phyloP scores from a whole-genome alignment of 2,888 invertebrate species.

The Meghimatium bilineatum region DNA sequence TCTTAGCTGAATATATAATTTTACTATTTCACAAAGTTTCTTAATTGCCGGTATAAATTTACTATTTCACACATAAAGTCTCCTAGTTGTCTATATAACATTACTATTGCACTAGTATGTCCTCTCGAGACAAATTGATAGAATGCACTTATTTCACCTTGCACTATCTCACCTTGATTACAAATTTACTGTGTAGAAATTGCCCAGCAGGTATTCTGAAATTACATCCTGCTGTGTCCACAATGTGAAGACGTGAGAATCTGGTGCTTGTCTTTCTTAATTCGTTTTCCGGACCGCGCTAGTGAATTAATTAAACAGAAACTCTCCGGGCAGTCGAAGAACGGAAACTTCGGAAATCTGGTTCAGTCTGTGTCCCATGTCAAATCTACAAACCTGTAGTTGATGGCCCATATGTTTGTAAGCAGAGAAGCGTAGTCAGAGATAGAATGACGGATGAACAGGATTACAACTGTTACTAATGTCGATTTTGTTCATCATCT shows the following conservation, averaged over 20 bases:
- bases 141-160: not conserved
- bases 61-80: no score
- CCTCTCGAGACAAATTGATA: not conserved
- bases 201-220: slow-evolving; percentile 17
- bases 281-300: not conserved
- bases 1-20: no score
- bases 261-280: slow-evolving; percentile 7
- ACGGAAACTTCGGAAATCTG: not conserved
- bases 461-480: no score
- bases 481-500: no score
- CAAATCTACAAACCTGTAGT: not conserved
- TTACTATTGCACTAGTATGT: not conserved
- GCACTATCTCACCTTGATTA: slow-evolving; percentile 21
- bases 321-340: not conserved
- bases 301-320: slow-evolving; percentile 17
- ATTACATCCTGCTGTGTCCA: slow-evolving; percentile 20
- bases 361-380: not conserved
- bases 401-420: not conserved
- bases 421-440: not conserved
- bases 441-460: no score
- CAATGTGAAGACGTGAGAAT: not conserved
- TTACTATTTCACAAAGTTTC: no score
- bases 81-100: not conserved
- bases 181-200: slow-evolving; percentile 23
- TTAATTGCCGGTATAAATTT: no score